Evolutionary conservation across 2,888 invertebrate species (phyloP).

Genomic region (Omphaloscelis lunosa): DNA sequence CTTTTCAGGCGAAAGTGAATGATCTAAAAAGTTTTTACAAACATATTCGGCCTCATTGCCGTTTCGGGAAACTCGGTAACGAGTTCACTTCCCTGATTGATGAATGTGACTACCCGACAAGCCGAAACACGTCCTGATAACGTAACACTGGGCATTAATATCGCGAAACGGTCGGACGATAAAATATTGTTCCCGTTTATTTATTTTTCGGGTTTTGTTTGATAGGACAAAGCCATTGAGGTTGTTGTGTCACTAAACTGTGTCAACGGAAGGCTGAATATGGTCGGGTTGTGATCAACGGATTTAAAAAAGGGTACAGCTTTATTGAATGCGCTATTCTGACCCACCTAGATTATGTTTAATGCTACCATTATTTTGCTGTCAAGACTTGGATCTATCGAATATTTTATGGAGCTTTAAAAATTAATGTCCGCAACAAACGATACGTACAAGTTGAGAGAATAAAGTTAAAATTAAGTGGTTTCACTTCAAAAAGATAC

Average conservation of each 20-base stretch:
- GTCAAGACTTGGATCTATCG: neutral
- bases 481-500: neutral
- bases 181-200: constrained; percentile 72
- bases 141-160: constrained; percentile 79
- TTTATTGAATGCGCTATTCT: constrained; percentile 36
- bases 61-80: constrained; percentile 85
- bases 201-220: constrained; percentile 68
- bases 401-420: neutral
- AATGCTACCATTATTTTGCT: constrained; percentile 24
- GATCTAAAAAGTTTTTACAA: constrained; percentile 87
- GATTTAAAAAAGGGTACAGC: constrained; percentile 38
- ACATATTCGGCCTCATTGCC: constrained; percentile 83
- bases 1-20: constrained; percentile 86
- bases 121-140: constrained; percentile 82
- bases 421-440: neutral
- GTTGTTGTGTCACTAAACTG: constrained; percentile 54
- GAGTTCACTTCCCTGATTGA: constrained; percentile 88
- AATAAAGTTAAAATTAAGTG: neutral
- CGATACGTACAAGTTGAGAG: neutral
- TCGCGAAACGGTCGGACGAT: constrained; percentile 72
- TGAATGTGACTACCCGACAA: constrained; percentile 78
- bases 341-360: constrained; percentile 17
- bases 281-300: constrained; percentile 26
- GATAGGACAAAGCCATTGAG: constrained; percentile 53
- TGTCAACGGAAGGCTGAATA: constrained; percentile 48